Evolutionary conservation across 2,113 vertebrate genomes (phyloP).

Genomic region (Megalops atlanticus): DNA sequence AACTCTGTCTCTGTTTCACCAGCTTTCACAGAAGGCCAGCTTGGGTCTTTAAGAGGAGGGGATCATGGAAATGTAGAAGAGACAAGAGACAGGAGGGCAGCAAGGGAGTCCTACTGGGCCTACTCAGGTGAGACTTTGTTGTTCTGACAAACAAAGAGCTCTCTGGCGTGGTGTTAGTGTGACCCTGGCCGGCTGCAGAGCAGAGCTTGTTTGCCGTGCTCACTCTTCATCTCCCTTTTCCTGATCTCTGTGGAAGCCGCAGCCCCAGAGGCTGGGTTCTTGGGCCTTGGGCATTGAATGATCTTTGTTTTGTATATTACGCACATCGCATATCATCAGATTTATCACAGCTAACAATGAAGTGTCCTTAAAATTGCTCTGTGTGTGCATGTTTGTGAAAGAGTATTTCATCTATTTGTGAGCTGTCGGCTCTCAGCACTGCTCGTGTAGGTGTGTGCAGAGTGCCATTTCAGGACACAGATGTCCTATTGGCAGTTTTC

Average conservation of each 20-base stretch:
- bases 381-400: too few relatives aligned
- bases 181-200: background rate
- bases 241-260: background rate
- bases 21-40: constrained; percentile 82
- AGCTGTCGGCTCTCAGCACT: too few relatives aligned
- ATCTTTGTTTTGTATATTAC: constrained; percentile 43
- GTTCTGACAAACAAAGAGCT: too few relatives aligned
- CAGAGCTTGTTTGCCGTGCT: background rate
- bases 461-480: too few relatives aligned
- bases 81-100: constrained; percentile 84
- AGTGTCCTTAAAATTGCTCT: background rate
- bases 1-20: constrained; percentile 37
- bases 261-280: constrained; percentile 22
- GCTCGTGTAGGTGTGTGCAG: too few relatives aligned
- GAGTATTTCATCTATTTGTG: too few relatives aligned
- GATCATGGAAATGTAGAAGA: constrained; percentile 75
- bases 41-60: constrained; percentile 69
- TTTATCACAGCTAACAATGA: constrained; percentile 24
- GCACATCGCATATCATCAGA: constrained; percentile 22
- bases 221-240: background rate
- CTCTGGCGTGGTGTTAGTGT: background rate
- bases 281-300: constrained; percentile 36
- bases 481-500: too few relatives aligned
- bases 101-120: constrained; percentile 91
- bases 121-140: constrained; percentile 88